Conservation (phyloP, 2,888 invertebrate genomes). For the Drosophila demipolita region DNA sequence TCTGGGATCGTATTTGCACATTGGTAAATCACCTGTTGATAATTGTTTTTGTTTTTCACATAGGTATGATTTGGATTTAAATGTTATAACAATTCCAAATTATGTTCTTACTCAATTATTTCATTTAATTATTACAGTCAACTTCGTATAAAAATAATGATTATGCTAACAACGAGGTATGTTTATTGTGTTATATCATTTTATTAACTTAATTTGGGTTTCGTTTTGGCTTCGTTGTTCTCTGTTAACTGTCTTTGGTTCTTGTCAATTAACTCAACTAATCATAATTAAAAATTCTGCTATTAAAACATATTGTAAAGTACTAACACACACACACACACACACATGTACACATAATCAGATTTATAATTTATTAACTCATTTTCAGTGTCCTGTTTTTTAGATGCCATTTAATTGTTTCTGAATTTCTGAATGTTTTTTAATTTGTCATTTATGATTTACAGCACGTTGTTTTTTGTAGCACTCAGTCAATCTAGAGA, state of each 20-base stretch:
- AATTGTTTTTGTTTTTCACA: background rate
- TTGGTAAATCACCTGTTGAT: background rate
- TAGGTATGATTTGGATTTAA: conserved; percentile 17
- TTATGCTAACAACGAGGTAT: conserved; percentile 78
- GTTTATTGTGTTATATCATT: conserved; percentile 68
- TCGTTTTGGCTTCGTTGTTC: conserved; percentile 20
- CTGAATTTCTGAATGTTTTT: conserved; percentile 58
- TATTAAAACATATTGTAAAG: background rate
- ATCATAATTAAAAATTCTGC: background rate
- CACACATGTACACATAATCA: conserved; percentile 18
- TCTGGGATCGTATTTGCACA: background rate
- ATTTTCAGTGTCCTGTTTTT: conserved; percentile 2
- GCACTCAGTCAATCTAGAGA: conserved; percentile 47
- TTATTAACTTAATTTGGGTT: conserved; percentile 14
- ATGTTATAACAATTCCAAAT: conserved; percentile 38
- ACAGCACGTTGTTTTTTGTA: conserved; percentile 26
- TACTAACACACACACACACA: conserved; percentile 19
- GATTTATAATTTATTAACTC: conserved; percentile 1
- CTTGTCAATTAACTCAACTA: conserved; percentile 2
- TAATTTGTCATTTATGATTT: conserved; percentile 18
- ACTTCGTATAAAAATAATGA: conserved; percentile 77
- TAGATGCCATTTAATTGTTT: conserved; percentile 43
- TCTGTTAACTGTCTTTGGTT: background rate
- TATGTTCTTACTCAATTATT: conserved; percentile 62
- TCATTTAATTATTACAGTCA: conserved; percentile 76